Evolutionary conservation across 2,888 invertebrate species (phyloP), one percentile per base, ranked within the genome.

Genomic region (Nasonovia ribisnigri): DNA sequence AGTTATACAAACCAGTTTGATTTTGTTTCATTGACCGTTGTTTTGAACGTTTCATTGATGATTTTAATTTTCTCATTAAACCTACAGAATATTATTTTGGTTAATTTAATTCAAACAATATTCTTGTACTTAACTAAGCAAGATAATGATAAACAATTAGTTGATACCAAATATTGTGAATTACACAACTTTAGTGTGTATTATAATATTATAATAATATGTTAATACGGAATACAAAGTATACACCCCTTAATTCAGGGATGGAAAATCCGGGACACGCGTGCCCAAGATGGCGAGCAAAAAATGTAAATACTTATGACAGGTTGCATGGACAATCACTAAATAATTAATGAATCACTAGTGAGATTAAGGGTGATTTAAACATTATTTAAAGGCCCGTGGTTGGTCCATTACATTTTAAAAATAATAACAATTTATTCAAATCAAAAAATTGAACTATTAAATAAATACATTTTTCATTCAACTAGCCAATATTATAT

Each of bases 51-150:
- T 88, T 51, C 2, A 88, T n/a, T n/a, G 42, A 43, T 43, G 92
- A n/a, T 36, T 54, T 84, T 29, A 92, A 88, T 88, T 88, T 84
- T 77, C 5, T 43, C 54, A 88, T 84, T 51, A 92, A 46, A 88
- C 77, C 92, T 92, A 51, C 11, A 88, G 48, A n/a, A 57, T 84
- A 60, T 54, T 43, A 10, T 88, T 67, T 43, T 89, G 13, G 13
- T 90, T 29, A 43, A 43, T 46, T 89, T 16, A 88, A n/a, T 88
- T 84, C 10, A 84, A 43, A 43, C 29, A 26, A 24, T 43, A 43
- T 13, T 84, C 20, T 43, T 26, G 43, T 84, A 43, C 24, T 42
- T 84, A 26, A 84, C 43, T 26, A 43, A 43, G 43, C 26, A 43
- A 84, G 20, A 24, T 43, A 43, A 84, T 43, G 43, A 43, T 84